Conservation (phyloP, 2,797 vertebrate species). For the Pantherophis vulpinus region DNA sequence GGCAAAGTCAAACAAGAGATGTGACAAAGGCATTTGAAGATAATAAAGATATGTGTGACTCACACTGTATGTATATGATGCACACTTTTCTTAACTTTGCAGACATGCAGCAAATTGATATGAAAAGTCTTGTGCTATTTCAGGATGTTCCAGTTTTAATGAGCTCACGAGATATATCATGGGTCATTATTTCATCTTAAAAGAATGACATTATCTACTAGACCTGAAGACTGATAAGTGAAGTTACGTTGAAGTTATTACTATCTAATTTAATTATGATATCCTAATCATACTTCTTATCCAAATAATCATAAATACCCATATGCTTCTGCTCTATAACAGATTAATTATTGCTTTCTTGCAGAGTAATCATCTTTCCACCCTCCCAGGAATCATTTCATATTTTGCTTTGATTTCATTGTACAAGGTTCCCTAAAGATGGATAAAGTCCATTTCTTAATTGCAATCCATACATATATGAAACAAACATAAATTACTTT, state of each 20-base stretch:
- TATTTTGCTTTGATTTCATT: not conserved
- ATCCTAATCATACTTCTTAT: slow-evolving; percentile 15
- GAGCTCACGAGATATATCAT: slow-evolving; percentile 38
- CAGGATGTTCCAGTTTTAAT: not conserved
- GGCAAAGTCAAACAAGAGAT: not conserved
- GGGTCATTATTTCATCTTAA: slow-evolving; percentile 38
- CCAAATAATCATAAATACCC: not conserved
- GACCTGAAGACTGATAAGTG: not conserved
- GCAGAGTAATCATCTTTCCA: not conserved
- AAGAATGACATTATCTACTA: accelerated
- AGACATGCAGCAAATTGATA: accelerated
- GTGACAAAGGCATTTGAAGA: not conserved
- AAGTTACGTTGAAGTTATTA: not conserved
- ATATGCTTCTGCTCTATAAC: slow-evolving; percentile 27
- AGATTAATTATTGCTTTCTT: slow-evolving; percentile 26
- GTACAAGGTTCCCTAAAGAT: not conserved
- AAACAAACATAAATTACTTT: not conserved
- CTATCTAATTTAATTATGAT: not conserved
- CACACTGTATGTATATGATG: not conserved
- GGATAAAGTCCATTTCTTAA: not conserved
- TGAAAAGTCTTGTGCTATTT: slow-evolving; percentile 20
- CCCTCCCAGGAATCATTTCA: not conserved
- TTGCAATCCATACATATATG: not conserved
- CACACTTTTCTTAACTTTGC: not conserved
- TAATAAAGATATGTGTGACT: not conserved